A percentile compares a stretch with the other conserved stretches of the same genome.
These are phyloP conservation scores for Papilio protenor DNA, from an alignment of 2,888 invertebrate genomes.

Conservation along the genomic window DNA sequence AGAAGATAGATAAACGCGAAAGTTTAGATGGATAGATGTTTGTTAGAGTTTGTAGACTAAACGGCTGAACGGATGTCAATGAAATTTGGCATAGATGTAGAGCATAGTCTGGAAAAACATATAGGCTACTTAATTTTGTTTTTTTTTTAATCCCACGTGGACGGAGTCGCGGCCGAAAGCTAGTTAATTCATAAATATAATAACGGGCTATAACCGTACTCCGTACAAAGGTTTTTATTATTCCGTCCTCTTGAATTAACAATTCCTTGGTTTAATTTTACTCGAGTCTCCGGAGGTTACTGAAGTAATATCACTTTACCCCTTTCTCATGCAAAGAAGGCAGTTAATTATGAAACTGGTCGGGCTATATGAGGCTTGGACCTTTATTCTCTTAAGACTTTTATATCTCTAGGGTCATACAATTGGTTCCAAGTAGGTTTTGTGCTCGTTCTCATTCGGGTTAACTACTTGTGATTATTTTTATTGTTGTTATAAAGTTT, in stretches of 20 bases:
- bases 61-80: no score
- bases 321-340: slow-evolving; percentile 31
- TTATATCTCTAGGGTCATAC: slow-evolving; percentile 25
- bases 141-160: no score
- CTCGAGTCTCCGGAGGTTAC: slow-evolving; percentile 29
- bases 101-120: no score
- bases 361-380: slow-evolving; percentile 40
- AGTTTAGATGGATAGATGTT: no score
- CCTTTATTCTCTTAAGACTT: slow-evolving; percentile 34
- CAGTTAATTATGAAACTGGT: slow-evolving; percentile 44
- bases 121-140: no score
- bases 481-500: background rate
- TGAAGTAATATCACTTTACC: slow-evolving; percentile 24
- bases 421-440: slow-evolving; percentile 21
- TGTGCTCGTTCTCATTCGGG: slow-evolving; percentile 11
- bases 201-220: background rate
- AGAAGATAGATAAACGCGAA: no score
- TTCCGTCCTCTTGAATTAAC: slow-evolving; percentile 24
- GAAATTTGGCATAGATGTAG: no score
- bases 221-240: slow-evolving; percentile 22
- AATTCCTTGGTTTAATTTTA: slow-evolving; percentile 40
- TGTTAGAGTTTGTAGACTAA: no score
- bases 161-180: no score
- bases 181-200: slow-evolving; percentile 16
- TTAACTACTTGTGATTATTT: slow-evolving; percentile 19